Conservation (phyloP, 2,888 invertebrate species). For the Dolichopus griseipennis region DNA sequence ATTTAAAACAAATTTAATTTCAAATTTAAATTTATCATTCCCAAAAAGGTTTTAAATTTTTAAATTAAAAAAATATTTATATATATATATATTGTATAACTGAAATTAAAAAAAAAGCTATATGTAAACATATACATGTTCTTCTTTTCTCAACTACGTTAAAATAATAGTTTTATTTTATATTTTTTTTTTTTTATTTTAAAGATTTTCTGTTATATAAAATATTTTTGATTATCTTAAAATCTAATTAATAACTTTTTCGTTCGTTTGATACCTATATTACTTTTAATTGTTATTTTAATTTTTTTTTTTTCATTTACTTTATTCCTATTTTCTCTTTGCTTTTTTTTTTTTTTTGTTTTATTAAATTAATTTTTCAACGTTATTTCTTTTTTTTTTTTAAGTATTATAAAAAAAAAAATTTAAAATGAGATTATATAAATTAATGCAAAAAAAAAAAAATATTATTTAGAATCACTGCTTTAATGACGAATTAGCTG, state of each 20-base stretch:
- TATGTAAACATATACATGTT: too few relatives aligned
- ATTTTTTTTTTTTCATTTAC: neutral
- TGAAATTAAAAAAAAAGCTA: too few relatives aligned
- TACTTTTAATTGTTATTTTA: neutral
- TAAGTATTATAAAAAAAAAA: neutral
- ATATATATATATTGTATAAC: too few relatives aligned
- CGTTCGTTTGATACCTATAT: neutral
- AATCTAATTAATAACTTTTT: neutral
- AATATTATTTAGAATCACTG: constrained; percentile 29
- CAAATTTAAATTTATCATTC: too few relatives aligned
- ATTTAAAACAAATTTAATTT: too few relatives aligned
- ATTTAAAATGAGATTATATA: neutral
- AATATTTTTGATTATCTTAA: constrained; percentile 6
- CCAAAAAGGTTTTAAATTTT: too few relatives aligned
- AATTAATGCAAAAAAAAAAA: neutral
- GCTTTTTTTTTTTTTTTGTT: neutral
- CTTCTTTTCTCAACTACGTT: too few relatives aligned
- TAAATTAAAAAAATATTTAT: too few relatives aligned
- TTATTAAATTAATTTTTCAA: neutral
- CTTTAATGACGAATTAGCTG: constrained; percentile 68
- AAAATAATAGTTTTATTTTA: too few relatives aligned
- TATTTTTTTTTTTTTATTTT: neutral
- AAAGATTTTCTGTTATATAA: neutral
- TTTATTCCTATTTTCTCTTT: neutral
- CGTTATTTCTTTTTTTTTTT: neutral